phyloP scores from a whole-genome alignment of 2,113 vertebrate genomes.

The Epinephelus cyanopodus region DNA sequence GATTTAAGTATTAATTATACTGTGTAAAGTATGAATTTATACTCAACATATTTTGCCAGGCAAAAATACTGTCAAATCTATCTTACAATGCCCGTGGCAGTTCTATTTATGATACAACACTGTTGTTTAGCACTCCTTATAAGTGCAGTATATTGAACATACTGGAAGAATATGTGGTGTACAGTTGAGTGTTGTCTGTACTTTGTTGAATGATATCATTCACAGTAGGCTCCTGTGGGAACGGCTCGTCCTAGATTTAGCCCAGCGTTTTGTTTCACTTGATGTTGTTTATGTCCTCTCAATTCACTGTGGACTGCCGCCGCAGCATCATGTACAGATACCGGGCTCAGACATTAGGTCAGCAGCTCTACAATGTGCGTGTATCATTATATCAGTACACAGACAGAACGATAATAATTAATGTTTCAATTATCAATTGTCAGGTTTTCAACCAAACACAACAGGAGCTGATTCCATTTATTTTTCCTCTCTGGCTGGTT shows the following conservation, averaged over 20 bases:
- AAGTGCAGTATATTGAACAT: constrained; percentile 14
- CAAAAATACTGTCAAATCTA: neutral
- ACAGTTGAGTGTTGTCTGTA: constrained; percentile 40
- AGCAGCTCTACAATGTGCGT: neutral
- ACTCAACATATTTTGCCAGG: neutral
- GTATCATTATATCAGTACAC: neutral
- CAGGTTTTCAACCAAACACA: neutral
- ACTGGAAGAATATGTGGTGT: constrained; percentile 3
- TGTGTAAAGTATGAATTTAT: too few species aligned
- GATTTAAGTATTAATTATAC: neutral
- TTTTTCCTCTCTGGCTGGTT: neutral
- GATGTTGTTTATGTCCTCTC: constrained; percentile 59
- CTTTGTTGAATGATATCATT: constrained; percentile 59
- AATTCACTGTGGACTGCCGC: constrained; percentile 29
- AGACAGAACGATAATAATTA: neutral
- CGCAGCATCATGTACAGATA: constrained; percentile 20
- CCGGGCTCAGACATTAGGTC: constrained; percentile 32
- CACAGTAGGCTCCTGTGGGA: constrained; percentile 60
- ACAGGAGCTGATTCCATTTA: too few species aligned
- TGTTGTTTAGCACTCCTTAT: neutral
- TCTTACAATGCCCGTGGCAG: neutral
- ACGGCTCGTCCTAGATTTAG: constrained; percentile 68
- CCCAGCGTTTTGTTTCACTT: constrained; percentile 63
- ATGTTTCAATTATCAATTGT: neutral
- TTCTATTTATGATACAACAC: neutral